Evolutionary conservation across 1,140 invertebrate genomes (phyloP).

Genomic region (Tenebrio molitor): DNA sequence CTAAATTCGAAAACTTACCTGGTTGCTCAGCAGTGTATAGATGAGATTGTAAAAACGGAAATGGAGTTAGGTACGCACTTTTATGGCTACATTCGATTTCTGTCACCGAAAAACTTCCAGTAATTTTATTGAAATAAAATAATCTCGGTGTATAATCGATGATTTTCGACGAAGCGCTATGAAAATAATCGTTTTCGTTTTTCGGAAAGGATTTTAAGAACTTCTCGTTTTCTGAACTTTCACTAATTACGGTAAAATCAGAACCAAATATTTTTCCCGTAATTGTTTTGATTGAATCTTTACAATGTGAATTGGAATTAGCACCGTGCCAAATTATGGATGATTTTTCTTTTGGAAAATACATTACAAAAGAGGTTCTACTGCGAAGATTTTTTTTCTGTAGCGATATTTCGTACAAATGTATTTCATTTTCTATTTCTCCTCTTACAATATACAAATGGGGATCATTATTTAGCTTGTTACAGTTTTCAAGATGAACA

Average conservation of each 20-base stretch:
- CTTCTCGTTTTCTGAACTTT: slow-evolving; percentile 42
- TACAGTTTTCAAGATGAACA: slow-evolving; percentile 46
- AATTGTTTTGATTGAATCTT: slow-evolving; percentile 11
- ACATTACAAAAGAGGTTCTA: slow-evolving; percentile 50
- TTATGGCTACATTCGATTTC: slow-evolving; percentile 54
- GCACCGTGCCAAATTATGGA: slow-evolving; percentile 51
- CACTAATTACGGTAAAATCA: slow-evolving; percentile 30
- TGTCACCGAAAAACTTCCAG: slow-evolving; percentile 50
- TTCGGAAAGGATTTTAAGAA: slow-evolving; percentile 40
- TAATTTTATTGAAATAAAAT: slow-evolving; percentile 56
- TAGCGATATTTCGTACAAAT: slow-evolving; percentile 55
- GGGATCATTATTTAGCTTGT: slow-evolving; percentile 13
- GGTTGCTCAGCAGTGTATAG: slow-evolving; percentile 53
- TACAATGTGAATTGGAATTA: slow-evolving; percentile 14
- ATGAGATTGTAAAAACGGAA: slow-evolving; percentile 57
- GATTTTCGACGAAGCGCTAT: background rate
- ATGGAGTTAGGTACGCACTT: slow-evolving; percentile 40
- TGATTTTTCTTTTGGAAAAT: slow-evolving; percentile 37
- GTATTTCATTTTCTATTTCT: slow-evolving; percentile 53
- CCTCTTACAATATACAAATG: slow-evolving; percentile 55
- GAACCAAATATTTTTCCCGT: background rate
- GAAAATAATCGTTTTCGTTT: slow-evolving; percentile 37
- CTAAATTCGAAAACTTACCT: slow-evolving; percentile 49
- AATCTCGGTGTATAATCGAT: slow-evolving; percentile 51
- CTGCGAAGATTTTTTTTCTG: slow-evolving; percentile 50